These are phyloP conservation scores for Anser brachyrhynchus DNA, from an alignment of 2,113 vertebrate species.

Conservation along the genomic window DNA sequence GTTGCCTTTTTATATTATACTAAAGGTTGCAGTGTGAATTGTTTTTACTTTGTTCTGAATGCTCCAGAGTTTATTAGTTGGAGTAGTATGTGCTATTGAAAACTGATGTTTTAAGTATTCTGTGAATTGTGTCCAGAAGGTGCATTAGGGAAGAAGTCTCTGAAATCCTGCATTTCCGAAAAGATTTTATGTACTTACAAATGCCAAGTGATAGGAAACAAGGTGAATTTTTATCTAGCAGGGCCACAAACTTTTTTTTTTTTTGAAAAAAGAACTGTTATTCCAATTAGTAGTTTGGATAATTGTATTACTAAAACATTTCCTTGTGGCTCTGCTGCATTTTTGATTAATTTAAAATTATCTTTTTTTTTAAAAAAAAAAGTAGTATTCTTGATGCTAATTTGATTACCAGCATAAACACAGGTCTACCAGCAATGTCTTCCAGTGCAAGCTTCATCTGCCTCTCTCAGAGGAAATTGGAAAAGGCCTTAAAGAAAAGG, in stretches of 20 bases:
- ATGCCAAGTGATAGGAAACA: neutral
- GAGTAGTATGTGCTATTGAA: neutral
- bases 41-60: neutral
- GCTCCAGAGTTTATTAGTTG: neutral
- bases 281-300: neutral
- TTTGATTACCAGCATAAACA: conserved; percentile 49
- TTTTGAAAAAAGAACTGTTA: neutral
- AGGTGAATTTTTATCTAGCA: neutral
- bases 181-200: neutral
- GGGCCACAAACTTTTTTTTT: neutral
- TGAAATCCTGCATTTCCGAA: neutral
- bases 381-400: neutral
- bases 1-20: neutral
- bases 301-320: neutral
- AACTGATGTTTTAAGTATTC: neutral
- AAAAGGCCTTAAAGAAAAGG: conserved; percentile 43
- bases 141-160: neutral
- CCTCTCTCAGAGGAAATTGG: conserved; percentile 3
- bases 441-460: conserved; percentile 34
- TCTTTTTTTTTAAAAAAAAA: neutral
- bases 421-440: neutral
- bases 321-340: conserved; percentile 13
- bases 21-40: neutral
- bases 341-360: neutral
- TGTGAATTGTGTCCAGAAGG: neutral